phyloP scores from a whole-genome alignment of 1,140 invertebrate species.

The Streblospio benedicti region DNA sequence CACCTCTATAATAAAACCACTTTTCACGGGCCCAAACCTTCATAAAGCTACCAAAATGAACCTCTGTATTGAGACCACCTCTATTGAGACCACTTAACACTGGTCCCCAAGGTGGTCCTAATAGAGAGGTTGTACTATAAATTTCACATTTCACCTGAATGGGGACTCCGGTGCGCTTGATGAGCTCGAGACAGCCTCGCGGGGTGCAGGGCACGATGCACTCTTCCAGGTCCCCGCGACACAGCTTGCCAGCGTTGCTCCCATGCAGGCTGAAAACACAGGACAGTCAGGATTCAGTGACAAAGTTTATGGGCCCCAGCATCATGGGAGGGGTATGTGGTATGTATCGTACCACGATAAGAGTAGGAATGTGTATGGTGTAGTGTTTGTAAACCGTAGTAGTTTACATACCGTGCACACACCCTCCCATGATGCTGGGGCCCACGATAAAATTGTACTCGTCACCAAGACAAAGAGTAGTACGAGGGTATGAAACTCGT shows the following conservation, averaged over 20 bases:
- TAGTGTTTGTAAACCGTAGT: too few relatives aligned
- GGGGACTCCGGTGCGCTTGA: slow-evolving; percentile 58
- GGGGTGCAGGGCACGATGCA: slow-evolving; percentile 90
- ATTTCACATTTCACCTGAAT: background rate
- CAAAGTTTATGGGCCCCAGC: too few relatives aligned
- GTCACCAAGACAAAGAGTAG: too few relatives aligned
- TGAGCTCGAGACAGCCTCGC: slow-evolving; percentile 83
- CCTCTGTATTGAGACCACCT: background rate
- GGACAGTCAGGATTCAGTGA: too few relatives aligned
- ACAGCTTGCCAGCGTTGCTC: slow-evolving; percentile 76
- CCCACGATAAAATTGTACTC: too few relatives aligned
- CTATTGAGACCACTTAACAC: background rate
- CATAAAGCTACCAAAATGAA: background rate
- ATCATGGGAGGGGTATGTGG: too few relatives aligned
- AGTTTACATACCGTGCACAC: too few relatives aligned
- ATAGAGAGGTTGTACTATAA: background rate
- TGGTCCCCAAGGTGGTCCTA: background rate
- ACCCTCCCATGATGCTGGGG: too few relatives aligned
- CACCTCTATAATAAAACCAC: too few relatives aligned
- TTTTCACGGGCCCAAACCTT: background rate
- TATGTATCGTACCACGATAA: too few relatives aligned
- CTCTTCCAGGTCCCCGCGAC: slow-evolving; percentile 62
- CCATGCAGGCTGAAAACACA: slow-evolving; percentile 83
- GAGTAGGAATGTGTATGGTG: too few relatives aligned
- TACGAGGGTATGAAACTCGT: too few relatives aligned